Evolutionary conservation across 2,797 vertebrate species (phyloP), one percentile per base, ranked within the genome.

Genomic region (Adrianichthys oophorus): DNA sequence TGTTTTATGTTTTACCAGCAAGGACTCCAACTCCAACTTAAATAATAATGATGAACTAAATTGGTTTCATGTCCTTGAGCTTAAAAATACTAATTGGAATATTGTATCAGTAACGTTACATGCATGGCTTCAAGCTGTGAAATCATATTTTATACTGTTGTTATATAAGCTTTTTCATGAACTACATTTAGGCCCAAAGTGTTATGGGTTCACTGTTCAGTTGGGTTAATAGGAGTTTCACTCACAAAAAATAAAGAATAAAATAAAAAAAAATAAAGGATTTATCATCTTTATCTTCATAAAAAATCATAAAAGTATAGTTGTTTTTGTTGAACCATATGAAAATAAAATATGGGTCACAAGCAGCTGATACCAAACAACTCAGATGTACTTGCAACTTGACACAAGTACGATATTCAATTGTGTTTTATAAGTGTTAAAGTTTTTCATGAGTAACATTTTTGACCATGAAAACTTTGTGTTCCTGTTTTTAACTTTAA

Each of bases 11-110:
- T 73, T 74, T 58, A 64, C 24, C 43, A 24, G 52, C 49, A 56
- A 83, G 66, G 62, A 53, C 56, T 59, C 41, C 41, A 47, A 62
- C 26, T 76, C 66, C 65, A 59, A 73, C 65, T 72, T 63, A 37
- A 62, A 68, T 17, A 54, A 56, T 42, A 16, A 41, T 65, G 49
- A 54, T 67, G 55, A 66, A 75, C 49, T 68, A 63, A 77, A 83
- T 77, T 48, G 70, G 52, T 74, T 19, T 68, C 16, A 57, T 72
- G 78, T 84, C 82, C 78, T 85, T 83, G 78, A 60, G 42, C 55
- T 58, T 42, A 65, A 58, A 63, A 41, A 56, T 7, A 56, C 45
- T 72, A 40, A 70, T 59, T 49, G 41, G 50, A 58, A 50, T 24
- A 54, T 24, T 32, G 40, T 68, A 58, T 69, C 41, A 57, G 43